phyloP scores from a whole-genome alignment of 92 coral and sea anemone species.

The Porites cylindrica region DNA sequence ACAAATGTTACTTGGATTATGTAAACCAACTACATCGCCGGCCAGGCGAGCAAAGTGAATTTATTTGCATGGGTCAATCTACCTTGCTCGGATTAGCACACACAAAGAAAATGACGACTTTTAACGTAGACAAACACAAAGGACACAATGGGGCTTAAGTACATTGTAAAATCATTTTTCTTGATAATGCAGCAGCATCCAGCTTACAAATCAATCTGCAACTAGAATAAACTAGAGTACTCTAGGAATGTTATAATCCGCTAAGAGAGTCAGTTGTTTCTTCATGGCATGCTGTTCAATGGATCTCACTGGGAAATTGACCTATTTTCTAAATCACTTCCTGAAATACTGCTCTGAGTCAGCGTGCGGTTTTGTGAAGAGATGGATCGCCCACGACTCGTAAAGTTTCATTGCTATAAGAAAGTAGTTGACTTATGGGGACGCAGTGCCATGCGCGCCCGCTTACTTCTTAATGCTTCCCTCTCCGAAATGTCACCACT shows the following conservation, averaged over 20 bases:
- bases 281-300: constrained; percentile 2
- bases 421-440: no score
- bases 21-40: not conserved
- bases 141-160: constrained; percentile 17
- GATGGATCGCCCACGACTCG: no score
- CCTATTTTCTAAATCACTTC: constrained; percentile 22
- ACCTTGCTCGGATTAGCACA: constrained; percentile 14
- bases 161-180: constrained; percentile 9
- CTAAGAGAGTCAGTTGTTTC: not conserved
- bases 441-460: no score
- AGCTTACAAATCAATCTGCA: constrained; percentile 14
- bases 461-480: no score
- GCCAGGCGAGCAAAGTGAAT: not conserved
- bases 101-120: constrained; percentile 29
- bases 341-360: constrained; percentile 1
- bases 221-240: not conserved
- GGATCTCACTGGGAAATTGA: constrained; percentile 17
- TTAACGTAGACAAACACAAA: not conserved
- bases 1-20: not conserved
- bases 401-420: no score
- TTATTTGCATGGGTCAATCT: constrained; percentile 19
- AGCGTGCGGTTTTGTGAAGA: constrained; percentile 10
- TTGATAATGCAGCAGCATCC: not conserved
- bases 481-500: no score
- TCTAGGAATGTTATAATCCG: not conserved